Percentiles rank a stretch among this genome's conserved stretches.
Evolutionary conservation across 2,113 vertebrate species (phyloP).

Genomic region (Sakesphorus luctuosus): DNA sequence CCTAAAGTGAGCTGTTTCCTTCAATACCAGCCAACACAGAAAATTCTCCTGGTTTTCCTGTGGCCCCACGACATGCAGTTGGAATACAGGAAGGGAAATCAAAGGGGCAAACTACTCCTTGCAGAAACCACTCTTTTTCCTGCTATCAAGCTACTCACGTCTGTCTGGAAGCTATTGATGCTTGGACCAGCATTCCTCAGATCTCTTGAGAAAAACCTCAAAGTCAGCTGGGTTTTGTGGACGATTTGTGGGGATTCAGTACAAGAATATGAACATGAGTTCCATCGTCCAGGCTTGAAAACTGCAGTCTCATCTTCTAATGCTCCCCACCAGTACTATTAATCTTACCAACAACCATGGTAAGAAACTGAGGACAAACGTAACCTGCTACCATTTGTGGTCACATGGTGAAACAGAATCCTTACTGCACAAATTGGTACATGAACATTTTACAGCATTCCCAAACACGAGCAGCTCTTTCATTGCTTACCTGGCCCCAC

Average conservation of each 20-base stretch:
- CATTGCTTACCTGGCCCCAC: slow-evolving; percentile 90
- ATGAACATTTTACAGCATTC: background rate
- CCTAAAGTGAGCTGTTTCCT: background rate
- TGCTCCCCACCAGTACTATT: background rate
- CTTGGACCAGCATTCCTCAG: background rate
- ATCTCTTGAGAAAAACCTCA: background rate
- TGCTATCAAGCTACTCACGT: background rate
- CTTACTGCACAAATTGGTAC: background rate
- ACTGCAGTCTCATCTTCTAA: background rate
- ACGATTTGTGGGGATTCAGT: background rate
- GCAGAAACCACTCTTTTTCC: background rate
- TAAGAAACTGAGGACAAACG: background rate
- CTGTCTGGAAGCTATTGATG: background rate
- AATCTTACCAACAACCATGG: background rate
- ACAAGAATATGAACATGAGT: background rate
- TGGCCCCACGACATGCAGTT: background rate
- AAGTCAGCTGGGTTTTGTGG: background rate
- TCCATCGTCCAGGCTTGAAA: background rate
- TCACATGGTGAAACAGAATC: background rate
- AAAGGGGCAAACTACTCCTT: background rate
- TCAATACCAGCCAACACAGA: background rate
- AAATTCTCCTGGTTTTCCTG: background rate
- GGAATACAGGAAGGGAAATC: background rate
- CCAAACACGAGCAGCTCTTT: background rate
- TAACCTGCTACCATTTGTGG: fast-evolving